Conservation (phyloP, 2,888 invertebrate species). For the Eilema depressum region DNA sequence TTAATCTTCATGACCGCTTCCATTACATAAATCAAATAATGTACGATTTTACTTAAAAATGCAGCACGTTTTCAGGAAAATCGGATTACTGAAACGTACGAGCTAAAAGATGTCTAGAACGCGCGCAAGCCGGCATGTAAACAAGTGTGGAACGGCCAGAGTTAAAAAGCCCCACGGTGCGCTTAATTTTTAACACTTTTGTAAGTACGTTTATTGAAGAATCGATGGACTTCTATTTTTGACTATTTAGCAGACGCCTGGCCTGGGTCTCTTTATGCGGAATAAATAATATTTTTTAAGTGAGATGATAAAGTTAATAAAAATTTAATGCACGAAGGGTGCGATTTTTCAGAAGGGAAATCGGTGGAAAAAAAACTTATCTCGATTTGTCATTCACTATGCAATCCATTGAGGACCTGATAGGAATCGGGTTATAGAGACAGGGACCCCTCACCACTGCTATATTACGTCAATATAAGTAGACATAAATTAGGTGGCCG, state of each 20-base stretch:
- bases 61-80: conserved; percentile 23
- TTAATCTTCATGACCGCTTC: background rate
- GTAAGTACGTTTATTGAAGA: conserved; percentile 12
- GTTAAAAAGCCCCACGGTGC: conserved; percentile 26
- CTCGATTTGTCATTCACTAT: too few relatives aligned
- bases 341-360: too few relatives aligned
- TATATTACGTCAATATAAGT: too few relatives aligned
- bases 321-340: too few relatives aligned
- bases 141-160: conserved; percentile 40
- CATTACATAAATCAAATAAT: background rate
- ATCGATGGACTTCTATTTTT: background rate
- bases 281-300: background rate
- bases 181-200: conserved; percentile 39
- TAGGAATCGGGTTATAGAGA: too few relatives aligned
- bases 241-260: background rate
- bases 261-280: background rate
- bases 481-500: too few relatives aligned
- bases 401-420: too few relatives aligned
- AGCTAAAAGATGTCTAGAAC: conserved; percentile 40
- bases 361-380: too few relatives aligned
- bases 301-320: too few relatives aligned
- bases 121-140: conserved; percentile 35
- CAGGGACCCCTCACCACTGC: too few relatives aligned
- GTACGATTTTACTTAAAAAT: background rate
- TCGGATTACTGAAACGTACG: conserved; percentile 31